Conservation (phyloP, 2,797 vertebrate species). For the Cirrhinus molitorella region DNA sequence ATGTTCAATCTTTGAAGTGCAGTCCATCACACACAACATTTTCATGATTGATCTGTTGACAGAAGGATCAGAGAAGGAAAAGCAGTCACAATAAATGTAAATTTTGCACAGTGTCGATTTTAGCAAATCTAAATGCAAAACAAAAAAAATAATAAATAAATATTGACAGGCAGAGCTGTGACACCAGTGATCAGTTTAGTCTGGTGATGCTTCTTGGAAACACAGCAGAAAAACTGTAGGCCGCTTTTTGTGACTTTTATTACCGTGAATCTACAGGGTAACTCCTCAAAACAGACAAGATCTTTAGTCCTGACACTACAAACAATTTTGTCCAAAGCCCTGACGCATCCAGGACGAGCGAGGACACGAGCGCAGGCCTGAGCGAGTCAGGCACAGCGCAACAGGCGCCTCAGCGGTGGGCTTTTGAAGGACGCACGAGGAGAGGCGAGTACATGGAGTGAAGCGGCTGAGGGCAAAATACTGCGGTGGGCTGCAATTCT, state of each 20-base stretch:
- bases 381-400: not conserved
- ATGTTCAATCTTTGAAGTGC: not conserved
- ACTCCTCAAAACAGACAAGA: not conserved
- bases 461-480: constrained; percentile 81
- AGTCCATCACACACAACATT: not conserved
- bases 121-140: not conserved
- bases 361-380: not conserved
- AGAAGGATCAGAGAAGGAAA: not conserved
- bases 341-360: not conserved
- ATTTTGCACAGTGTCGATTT: not conserved
- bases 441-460: constrained; percentile 71
- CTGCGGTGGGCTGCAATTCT: constrained; percentile 85
- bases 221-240: no score
- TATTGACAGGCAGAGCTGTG: no score
- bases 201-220: not conserved
- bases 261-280: not conserved
- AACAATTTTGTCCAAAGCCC: not conserved
- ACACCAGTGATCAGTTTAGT: not conserved
- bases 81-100: not conserved
- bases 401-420: constrained; percentile 53
- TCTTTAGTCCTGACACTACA: not conserved
- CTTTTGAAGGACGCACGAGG: constrained; percentile 61
- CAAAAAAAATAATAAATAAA: no score
- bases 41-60: not conserved
- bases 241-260: no score